Evolutionary conservation across 1,140 invertebrate species (phyloP).

Genomic region (Agrypnia vestita): DNA sequence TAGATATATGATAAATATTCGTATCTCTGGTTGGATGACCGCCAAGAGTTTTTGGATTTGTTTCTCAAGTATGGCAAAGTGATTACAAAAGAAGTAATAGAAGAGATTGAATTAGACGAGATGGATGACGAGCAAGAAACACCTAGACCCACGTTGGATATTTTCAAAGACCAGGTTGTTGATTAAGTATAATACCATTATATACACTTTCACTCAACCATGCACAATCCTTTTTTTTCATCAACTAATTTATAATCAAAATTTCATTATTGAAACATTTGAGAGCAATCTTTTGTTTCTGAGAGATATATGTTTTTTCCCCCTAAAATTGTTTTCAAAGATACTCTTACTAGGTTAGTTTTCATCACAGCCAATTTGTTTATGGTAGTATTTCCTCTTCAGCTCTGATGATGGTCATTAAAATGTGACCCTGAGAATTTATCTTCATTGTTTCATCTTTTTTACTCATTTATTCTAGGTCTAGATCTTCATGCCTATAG

Average conservation of each 20-base stretch:
- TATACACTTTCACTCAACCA: not conserved
- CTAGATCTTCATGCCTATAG: too few relatives aligned
- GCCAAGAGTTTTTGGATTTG: slow-evolving; percentile 77
- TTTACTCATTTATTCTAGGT: too few relatives aligned
- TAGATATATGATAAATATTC: slow-evolving; percentile 69
- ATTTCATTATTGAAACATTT: not conserved
- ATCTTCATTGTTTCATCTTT: too few relatives aligned
- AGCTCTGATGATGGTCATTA: too few relatives aligned
- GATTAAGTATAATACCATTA: not conserved
- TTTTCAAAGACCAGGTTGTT: slow-evolving; percentile 69
- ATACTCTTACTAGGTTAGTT: too few relatives aligned
- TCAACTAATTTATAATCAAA: not conserved
- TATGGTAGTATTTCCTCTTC: too few relatives aligned
- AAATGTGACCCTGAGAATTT: too few relatives aligned
- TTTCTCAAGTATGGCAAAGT: slow-evolving; percentile 80
- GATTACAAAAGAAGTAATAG: slow-evolving; percentile 69
- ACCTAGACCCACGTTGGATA: slow-evolving; percentile 66
- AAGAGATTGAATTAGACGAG: slow-evolving; percentile 75
- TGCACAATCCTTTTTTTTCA: not conserved
- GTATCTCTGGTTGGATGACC: slow-evolving; percentile 81
- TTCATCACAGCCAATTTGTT: too few relatives aligned
- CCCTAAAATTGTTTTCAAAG: too few relatives aligned
- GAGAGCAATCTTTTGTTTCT: not conserved
- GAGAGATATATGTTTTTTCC: too few relatives aligned
- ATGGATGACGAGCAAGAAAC: slow-evolving; percentile 72